Conservation (phyloP, 2,113 vertebrate species). For the Megaceryle torquata region DNA sequence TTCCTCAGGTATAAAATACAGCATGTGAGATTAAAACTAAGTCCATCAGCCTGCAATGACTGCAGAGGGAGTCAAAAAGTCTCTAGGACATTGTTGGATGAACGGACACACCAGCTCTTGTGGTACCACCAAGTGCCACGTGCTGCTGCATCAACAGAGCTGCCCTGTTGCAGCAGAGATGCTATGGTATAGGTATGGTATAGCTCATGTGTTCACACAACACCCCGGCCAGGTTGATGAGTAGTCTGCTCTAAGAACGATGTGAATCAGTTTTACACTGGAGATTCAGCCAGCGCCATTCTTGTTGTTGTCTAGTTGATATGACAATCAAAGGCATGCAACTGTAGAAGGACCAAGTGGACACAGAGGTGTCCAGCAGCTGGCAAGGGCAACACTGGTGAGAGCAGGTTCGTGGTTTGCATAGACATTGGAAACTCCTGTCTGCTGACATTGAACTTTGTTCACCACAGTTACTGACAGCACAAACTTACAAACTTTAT, state of each 20-base stretch:
- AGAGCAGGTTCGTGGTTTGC: rapidly evolving
- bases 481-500: not conserved
- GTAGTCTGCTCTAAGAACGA: not conserved
- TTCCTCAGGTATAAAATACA: not conserved
- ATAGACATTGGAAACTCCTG: not conserved
- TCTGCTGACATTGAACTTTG: not conserved
- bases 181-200: not conserved
- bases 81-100: rapidly evolving
- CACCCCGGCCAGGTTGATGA: not conserved
- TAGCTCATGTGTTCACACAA: rapidly evolving
- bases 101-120: not conserved
- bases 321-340: not conserved
- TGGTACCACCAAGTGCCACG: not conserved
- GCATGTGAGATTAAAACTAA: not conserved
- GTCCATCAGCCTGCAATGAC: not conserved
- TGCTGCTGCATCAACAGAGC: not conserved
- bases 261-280: not conserved
- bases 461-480: not conserved
- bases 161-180: not conserved
- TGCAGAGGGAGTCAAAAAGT: not conserved
- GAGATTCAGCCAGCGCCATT: not conserved
- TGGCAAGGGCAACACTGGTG: rapidly evolving
- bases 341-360: not conserved
- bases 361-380: too few species aligned
- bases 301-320: not conserved